Base-by-base conservation (phyloP, 1,140 invertebrate genomes). In the Nilaparvata lugens region DNA sequence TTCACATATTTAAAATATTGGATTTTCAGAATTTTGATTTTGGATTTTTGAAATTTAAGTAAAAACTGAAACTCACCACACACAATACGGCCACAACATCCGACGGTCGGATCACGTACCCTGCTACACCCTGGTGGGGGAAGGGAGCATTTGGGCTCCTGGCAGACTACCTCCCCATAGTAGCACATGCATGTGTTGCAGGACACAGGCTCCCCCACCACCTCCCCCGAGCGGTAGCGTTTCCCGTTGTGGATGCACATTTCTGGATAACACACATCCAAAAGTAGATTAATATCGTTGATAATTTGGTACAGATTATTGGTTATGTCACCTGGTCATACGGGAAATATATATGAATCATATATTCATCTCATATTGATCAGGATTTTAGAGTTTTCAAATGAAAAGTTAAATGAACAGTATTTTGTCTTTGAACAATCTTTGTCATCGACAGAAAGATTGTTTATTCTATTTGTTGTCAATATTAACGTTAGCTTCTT, bases 101-200 rank as follows among this genome's bases (percentile, higher is more conserved):
- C 67, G 58, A 61, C 67, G 62, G 57, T 71, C 63, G 56, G 71
- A 40, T 73, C 67, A 21, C 65, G 67, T n/a, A 76, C 63, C 60
- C 71, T 69, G n/a, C 68, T 63, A 64, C 79, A 82, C 21, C 77
- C 78, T 23, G 72, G 68, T 58, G 75, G 76, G 16, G 77, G 67
- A 0, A 71, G 69, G 24, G 78, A 71, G 67, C 80, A 82, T 64
- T 77, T 76, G 42, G 75, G 72, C 59, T 76, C 67, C 43, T 79
- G 76, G 58, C 80, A 82, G 1, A 78, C 67, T 48, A 81, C 71
- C 62, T 79, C 70, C 1, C 79, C 79, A 58, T 78, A 75, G 65
- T 79, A 78, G 62, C 80, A 82, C 16, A 78, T 72, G 65, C 80
- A 82, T 19, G 76, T 69, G 58, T 75, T 67, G 68, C 80, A 82